These are phyloP conservation scores for Anolis carolinensis DNA, from an alignment of 2,113 vertebrate genomes.

Conservation along the genomic window DNA sequence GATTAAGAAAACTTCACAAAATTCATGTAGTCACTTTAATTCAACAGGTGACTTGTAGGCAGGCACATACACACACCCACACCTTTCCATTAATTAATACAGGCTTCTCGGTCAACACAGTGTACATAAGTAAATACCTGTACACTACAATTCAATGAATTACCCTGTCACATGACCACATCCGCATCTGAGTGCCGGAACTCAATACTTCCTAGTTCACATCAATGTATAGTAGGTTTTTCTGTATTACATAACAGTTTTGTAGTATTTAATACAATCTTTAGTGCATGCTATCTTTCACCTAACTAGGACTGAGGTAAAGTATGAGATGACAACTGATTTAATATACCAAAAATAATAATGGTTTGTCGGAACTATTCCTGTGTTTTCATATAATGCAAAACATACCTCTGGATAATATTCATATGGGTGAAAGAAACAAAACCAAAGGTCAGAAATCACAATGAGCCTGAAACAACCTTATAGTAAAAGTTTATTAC, in stretches of 20 bases:
- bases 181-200: conserved; percentile 45
- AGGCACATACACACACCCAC: too few relatives aligned
- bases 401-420: neutral
- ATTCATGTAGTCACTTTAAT: too few relatives aligned
- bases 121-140: conserved; percentile 37
- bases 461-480: neutral
- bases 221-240: conserved; percentile 44
- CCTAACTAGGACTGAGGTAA: neutral
- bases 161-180: conserved; percentile 47
- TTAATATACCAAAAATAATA: neutral
- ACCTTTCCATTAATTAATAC: conserved; percentile 13
- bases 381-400: neutral
- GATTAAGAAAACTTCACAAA: too few relatives aligned
- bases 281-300: conserved; percentile 7
- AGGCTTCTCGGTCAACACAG: neutral
- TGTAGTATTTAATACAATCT: neutral
- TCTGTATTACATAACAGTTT: conserved; percentile 32
- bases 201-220: conserved; percentile 20
- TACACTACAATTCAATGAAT: neutral
- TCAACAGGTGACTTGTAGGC: too few relatives aligned
- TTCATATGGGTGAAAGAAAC: neutral
- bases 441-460: neutral
- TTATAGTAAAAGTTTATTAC: neutral
- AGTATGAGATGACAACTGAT: neutral
- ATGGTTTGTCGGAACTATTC: neutral